phyloP scores from a whole-genome alignment of 2,797 vertebrate species.

The Gambusia yucatana region DNA sequence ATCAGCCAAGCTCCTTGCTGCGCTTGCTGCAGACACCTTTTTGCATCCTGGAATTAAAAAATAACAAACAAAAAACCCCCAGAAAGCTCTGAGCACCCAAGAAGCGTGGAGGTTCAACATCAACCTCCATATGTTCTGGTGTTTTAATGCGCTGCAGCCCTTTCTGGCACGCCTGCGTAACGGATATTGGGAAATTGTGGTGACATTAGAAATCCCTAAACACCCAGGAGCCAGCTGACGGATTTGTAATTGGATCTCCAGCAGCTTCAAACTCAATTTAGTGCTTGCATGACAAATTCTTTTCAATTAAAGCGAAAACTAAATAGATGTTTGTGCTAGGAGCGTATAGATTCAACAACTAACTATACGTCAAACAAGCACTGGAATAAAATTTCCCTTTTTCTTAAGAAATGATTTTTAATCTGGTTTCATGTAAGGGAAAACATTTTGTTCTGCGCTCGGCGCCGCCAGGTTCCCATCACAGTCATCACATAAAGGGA shows the following conservation, averaged over 20 bases:
- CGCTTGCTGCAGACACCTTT: constrained; percentile 77
- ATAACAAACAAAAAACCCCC: constrained; percentile 17
- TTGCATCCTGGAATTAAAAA: constrained; percentile 71
- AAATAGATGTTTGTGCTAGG: not conserved
- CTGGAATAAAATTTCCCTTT: not conserved
- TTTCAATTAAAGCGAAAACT: constrained; percentile 20
- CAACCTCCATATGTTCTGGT: constrained; percentile 42
- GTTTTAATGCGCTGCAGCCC: constrained; percentile 53
- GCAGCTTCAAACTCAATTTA: constrained; percentile 35
- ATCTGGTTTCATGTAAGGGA: constrained; percentile 19
- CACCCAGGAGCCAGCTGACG: constrained; percentile 23
- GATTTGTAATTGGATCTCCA: constrained; percentile 31
- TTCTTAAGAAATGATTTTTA: not conserved
- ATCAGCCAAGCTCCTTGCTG: constrained; percentile 70
- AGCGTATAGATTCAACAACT: not conserved
- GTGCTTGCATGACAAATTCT: constrained; percentile 9
- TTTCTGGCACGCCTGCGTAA: constrained; percentile 49
- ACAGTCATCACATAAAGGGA: constrained; percentile 29
- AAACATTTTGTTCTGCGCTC: constrained; percentile 3
- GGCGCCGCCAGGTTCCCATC: constrained; percentile 1
- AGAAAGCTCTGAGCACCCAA: constrained; percentile 60
- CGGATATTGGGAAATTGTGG: constrained; percentile 31
- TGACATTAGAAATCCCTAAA: constrained; percentile 25
- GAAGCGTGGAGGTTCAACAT: constrained; percentile 69
- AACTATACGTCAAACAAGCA: not conserved